Percentiles rank a stretch among this genome's conserved stretches.
Evolutionary conservation across 2,797 vertebrate species (phyloP).

Genomic region (Odontamblyopus rebecca): DNA sequence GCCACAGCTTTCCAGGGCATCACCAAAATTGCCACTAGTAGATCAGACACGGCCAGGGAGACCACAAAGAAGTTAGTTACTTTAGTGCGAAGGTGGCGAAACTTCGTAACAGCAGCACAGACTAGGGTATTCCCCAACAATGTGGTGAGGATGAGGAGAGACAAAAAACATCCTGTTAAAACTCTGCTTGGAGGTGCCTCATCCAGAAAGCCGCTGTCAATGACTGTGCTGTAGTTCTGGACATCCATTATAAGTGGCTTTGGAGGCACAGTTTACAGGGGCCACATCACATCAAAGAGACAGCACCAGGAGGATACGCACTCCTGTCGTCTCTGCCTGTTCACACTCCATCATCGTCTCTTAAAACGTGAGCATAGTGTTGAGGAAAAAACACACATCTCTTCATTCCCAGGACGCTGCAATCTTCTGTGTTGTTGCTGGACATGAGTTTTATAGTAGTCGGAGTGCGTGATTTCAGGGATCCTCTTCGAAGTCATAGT

Average conservation of each 20-base stretch:
- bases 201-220: slow-evolving; percentile 81
- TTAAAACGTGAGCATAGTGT: slow-evolving; percentile 13
- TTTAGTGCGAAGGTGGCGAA: slow-evolving; percentile 94
- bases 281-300: slow-evolving; percentile 12
- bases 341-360: slow-evolving; percentile 26
- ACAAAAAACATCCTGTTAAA: slow-evolving; percentile 94
- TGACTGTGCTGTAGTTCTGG: slow-evolving; percentile 85
- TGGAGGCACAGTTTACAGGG: neutral
- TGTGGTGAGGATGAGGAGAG: slow-evolving; percentile 92
- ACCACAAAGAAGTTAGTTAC: slow-evolving; percentile 99
- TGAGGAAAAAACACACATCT: slow-evolving; percentile 30
- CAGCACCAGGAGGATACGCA: slow-evolving; percentile 14
- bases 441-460: slow-evolving; percentile 13
- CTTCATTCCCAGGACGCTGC: slow-evolving; percentile 42
- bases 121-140: slow-evolving; percentile 93
- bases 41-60: slow-evolving; percentile 95
- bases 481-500: slow-evolving; percentile 36
- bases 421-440: slow-evolving; percentile 32
- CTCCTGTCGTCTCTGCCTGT: slow-evolving; percentile 18
- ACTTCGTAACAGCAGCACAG: slow-evolving; percentile 92
- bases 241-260: slow-evolving; percentile 75
- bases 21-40: slow-evolving; percentile 94
- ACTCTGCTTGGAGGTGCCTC: slow-evolving; percentile 87
- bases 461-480: slow-evolving; percentile 26
- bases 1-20: slow-evolving; percentile 99